These are phyloP conservation scores for Cephalopachus bancanus DNA, from an alignment of 2,797 vertebrate species.

Conservation along the genomic window DNA sequence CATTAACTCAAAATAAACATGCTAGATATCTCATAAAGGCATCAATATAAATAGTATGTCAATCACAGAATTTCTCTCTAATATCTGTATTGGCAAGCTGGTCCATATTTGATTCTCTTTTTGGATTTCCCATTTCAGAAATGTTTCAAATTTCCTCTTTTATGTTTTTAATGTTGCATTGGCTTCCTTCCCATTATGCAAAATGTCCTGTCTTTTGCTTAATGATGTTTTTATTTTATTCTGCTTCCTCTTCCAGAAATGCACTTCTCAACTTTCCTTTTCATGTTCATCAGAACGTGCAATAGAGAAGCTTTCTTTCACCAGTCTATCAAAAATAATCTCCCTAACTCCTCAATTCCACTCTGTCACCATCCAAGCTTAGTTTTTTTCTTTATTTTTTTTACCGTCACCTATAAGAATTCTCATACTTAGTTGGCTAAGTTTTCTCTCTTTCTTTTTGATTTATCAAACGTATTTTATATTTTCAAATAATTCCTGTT, in stretches of 20 bases:
- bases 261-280: too few relatives aligned
- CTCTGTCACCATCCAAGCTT: neutral
- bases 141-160: neutral
- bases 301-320: neutral
- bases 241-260: neutral
- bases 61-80: neutral
- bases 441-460: too few relatives aligned
- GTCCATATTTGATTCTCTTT: neutral
- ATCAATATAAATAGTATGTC: neutral
- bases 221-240: neutral
- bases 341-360: neutral
- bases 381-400: too few relatives aligned
- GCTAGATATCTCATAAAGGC: too few relatives aligned
- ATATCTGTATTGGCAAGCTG: neutral
- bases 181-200: too few relatives aligned
- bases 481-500: too few relatives aligned
- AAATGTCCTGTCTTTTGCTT: fast-evolving
- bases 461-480: too few relatives aligned
- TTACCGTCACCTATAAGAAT: neutral
- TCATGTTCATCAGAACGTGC: neutral
- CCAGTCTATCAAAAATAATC: neutral
- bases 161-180: neutral
- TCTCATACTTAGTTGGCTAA: neutral
- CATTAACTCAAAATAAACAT: neutral
- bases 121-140: neutral